Base-by-base conservation (phyloP, 2,888 invertebrate genomes). In the Pollenia amentaria region DNA sequence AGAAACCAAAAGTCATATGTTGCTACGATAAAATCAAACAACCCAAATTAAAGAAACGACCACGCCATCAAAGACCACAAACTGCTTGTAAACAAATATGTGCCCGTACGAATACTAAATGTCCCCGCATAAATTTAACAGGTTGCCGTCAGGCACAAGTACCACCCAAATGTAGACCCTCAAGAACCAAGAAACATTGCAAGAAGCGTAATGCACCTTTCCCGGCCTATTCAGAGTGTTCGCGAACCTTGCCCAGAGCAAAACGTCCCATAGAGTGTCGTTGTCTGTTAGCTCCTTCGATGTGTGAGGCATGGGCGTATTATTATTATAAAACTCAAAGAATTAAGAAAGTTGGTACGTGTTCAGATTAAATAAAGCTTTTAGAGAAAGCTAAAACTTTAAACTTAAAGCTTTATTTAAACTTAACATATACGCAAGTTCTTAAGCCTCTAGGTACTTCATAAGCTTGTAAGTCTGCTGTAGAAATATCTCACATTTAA, bases 1-100 rank as follows among this genome's bases (percentile, higher is more conserved):
- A 89, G 0, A 90, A 90, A 16, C 88, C 89, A 21, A 89, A 89
- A 44, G 89, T 89, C 44, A 70, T 91, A 7, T 92, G 93, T 76
- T 89, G 90, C 42, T 88, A 78, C 12, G 88, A 88, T 2, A 82
- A 88, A 3, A 16, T 88, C 0, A 75, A 80, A 7, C 44, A 29
- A n/a, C 89, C 90, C 0, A 88, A 89, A 1, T 3, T 81, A 2
- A 87, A 46, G 14, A 79, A 77, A 44, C 1, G 73, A 42, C 9
- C 10, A 82, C 40, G 29, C 57, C 11, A 75, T 14, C n/a, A 72
- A 3, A 48, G 79, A 7, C 88, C 48, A 7, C 55, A 11, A 57
- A 84, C 81, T 4, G 87, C 87, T 1, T 87, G 85, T 11, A n/a
- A 29, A 11, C 73, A 29, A 10, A 2, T 12, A 6, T 86, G 85